A percentile compares a stretch with the other conserved stretches of the same genome.
These are phyloP conservation scores for Temnothorax nylanderi DNA, from an alignment of 1,140 invertebrate genomes.

Conservation along the genomic window DNA sequence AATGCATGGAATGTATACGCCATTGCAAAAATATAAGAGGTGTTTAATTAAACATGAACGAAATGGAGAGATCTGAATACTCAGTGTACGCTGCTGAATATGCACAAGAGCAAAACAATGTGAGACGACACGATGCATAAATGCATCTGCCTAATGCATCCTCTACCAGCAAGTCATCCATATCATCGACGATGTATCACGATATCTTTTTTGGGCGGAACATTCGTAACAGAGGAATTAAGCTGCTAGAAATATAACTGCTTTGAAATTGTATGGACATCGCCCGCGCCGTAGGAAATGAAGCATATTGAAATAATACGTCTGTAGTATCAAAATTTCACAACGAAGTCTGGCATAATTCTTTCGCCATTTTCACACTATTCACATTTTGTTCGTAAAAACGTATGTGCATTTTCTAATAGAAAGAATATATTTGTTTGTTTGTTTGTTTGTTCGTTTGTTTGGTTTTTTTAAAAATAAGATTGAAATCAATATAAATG, in stretches of 20 bases:
- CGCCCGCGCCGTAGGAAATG: slow-evolving; percentile 11
- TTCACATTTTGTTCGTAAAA: slow-evolving; percentile 32
- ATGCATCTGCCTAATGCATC: slow-evolving; percentile 10
- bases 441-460: too few relatives aligned
- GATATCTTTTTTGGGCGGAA: neutral
- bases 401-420: neutral
- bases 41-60: slow-evolving; percentile 33
- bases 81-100: slow-evolving; percentile 33
- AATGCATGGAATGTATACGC: neutral
- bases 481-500: slow-evolving; percentile 12
- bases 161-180: slow-evolving; percentile 43
- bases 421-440: neutral
- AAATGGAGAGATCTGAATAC: slow-evolving; percentile 27
- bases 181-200: slow-evolving; percentile 35
- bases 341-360: slow-evolving; percentile 3
- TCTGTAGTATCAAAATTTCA: slow-evolving; percentile 37
- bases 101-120: slow-evolving; percentile 50
- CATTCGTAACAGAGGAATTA: neutral
- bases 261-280: slow-evolving; percentile 37
- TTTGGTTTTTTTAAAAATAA: neutral
- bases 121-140: slow-evolving; percentile 33
- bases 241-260: slow-evolving; percentile 7
- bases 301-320: slow-evolving; percentile 43
- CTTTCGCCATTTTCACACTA: slow-evolving; percentile 29
- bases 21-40: neutral